Percentiles rank a stretch among this genome's conserved stretches.
phyloP scores from a whole-genome alignment of 1,140 invertebrate genomes.

The Popillia japonica region DNA sequence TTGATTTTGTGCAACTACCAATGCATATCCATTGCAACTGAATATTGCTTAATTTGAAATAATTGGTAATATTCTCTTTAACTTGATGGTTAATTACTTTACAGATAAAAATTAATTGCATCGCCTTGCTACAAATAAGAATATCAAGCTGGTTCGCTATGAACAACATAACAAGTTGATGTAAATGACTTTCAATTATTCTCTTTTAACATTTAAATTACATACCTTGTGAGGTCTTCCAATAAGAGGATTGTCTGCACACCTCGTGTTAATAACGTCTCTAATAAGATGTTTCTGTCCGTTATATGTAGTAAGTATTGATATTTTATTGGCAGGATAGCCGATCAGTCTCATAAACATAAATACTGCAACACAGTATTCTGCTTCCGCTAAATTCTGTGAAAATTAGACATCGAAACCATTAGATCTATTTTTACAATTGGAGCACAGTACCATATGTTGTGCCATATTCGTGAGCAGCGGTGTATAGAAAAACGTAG shows the following conservation, averaged over 20 bases:
- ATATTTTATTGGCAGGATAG: constrained; percentile 97
- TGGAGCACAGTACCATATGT: too few species aligned
- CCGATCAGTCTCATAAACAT: constrained; percentile 99
- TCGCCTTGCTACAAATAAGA: too few species aligned
- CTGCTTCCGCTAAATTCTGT: constrained; percentile 97
- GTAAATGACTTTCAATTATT: too few species aligned
- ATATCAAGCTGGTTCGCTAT: too few species aligned
- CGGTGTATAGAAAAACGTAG: neutral
- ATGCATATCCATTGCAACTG: too few species aligned
- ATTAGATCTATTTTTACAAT: too few species aligned
- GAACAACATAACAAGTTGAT: too few species aligned
- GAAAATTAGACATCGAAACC: constrained; percentile 43
- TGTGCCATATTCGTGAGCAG: neutral
- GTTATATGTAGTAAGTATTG: constrained; percentile 99
- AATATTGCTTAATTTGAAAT: too few species aligned
- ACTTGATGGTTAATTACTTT: too few species aligned
- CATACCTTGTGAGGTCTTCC: constrained; percentile 91
- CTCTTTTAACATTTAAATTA: neutral
- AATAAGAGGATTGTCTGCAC: constrained; percentile 96
- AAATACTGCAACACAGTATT: constrained; percentile 96
- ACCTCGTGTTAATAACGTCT: constrained; percentile 94
- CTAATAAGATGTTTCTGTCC: constrained; percentile 98
- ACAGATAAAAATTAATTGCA: too few species aligned
- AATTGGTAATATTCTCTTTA: too few species aligned
- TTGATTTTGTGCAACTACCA: too few species aligned